phyloP scores from a whole-genome alignment of 1,140 invertebrate species.

The Micrasema longulum region DNA sequence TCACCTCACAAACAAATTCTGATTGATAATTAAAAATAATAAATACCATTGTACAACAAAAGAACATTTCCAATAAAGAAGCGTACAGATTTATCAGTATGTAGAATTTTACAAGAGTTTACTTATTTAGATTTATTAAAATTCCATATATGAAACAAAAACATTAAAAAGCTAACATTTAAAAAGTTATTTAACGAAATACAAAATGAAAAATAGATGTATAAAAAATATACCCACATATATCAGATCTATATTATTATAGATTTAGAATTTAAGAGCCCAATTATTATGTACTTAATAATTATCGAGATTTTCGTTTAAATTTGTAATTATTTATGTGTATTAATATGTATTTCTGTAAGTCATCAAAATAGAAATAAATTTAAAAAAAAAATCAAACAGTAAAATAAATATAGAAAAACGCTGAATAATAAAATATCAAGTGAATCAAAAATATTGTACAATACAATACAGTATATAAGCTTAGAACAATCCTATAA shows the following conservation, averaged over 20 bases:
- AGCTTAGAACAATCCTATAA: neutral
- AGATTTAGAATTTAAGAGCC: too few relatives aligned
- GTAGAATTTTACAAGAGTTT: too few relatives aligned
- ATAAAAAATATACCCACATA: too few relatives aligned
- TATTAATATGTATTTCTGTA: too few relatives aligned
- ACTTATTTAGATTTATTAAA: too few relatives aligned
- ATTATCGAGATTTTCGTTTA: too few relatives aligned
- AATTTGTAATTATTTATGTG: too few relatives aligned
- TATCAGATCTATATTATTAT: too few relatives aligned
- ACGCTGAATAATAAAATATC: neutral
- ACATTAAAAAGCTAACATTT: slow-evolving; percentile 3
- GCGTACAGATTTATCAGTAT: slow-evolving; percentile 13
- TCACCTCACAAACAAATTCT: slow-evolving; percentile 19
- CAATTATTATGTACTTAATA: too few relatives aligned
- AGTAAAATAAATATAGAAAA: neutral
- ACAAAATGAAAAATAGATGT: too few relatives aligned
- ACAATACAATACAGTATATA: neutral
- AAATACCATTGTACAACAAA: neutral
- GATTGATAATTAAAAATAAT: slow-evolving; percentile 20
- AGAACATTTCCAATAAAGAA: slow-evolving; percentile 7
- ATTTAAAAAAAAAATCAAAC: neutral
- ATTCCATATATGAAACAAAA: too few relatives aligned
- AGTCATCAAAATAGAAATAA: neutral
- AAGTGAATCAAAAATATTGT: slow-evolving; percentile 2
- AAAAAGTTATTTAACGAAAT: neutral